Base-by-base conservation (phyloP, 2,888 invertebrate species). In the Sarcophaga variegata region DNA sequence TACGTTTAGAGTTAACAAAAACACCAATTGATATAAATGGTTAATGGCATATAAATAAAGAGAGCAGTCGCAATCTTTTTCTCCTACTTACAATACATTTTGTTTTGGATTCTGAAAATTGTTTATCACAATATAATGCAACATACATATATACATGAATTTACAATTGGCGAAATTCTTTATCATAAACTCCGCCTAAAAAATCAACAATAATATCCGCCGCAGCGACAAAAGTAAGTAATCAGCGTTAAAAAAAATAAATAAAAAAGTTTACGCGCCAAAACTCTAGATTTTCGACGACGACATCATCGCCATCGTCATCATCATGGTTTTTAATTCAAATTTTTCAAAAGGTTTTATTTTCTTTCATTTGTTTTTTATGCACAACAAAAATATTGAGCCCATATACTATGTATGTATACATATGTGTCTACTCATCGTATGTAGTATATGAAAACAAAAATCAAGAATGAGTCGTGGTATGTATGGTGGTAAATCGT, bases 211-310 rank as follows among this genome's bases (percentile, higher is more conserved):
- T 27, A 60, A 14, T 14, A 82, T 4, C 17, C 64, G 11, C n/a
- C 45, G 4, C 45, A 64, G 70, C 49, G 25, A 78, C 47, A 27
- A 2, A 37, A 70, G 64, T 63, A 64, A 70, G 64, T 12, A 25
- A 20, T 60, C 20, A 60, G 27, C 66, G 54, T 45, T 12, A 2
- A 60, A 77, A 69, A 77, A 64, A 20, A 62, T 54, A 20, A 20
- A 66, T 60, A 17, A 6, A 72, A 64, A 69, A 80, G 66, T 75
- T 80, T 80, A 80, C 83, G 83, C 83, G 83, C 83, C 83, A 80
- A 72, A 79, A 69, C 66, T n/a, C 14, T 25, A 54, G 62, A 59
- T 47, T 66, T 72, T 59, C 70, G 59, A n/a, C 71, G 54, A 22
- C 59, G 54, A 78, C 47, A 20, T 47, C 37, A 37, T 37, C 37